Evolutionary conservation across 2,113 vertebrate species (phyloP).

Genomic region (Sakesphorus luctuosus): DNA sequence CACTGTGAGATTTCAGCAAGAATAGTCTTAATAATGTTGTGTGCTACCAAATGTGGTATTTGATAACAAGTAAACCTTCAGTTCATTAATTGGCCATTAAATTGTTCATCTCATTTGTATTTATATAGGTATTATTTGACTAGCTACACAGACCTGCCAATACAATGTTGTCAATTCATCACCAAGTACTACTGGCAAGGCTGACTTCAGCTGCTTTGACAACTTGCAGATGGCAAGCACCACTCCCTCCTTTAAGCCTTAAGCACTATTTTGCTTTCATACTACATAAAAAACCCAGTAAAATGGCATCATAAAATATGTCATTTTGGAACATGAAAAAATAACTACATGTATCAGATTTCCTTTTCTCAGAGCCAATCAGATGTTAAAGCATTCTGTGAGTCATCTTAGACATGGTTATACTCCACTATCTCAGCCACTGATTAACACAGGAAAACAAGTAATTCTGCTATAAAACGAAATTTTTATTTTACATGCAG

Average conservation of each 20-base stretch:
- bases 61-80: background rate
- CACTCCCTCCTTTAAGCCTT: background rate
- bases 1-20: background rate
- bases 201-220: background rate
- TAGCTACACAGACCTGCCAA: background rate
- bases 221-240: background rate
- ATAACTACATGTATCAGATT: background rate
- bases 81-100: background rate
- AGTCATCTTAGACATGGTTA: background rate
- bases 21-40: background rate
- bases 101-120: background rate
- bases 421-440: background rate
- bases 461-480: background rate
- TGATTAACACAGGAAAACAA: background rate
- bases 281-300: background rate
- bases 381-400: background rate
- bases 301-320: background rate
- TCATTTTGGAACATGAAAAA: background rate
- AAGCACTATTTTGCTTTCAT: background rate
- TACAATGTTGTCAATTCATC: background rate
- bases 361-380: background rate
- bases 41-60: background rate
- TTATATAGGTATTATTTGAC: background rate
- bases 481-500: background rate
- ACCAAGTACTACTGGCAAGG: background rate